Evolutionary conservation across 2,113 vertebrate species (phyloP).

Genomic region (Hemiprocne comata): DNA sequence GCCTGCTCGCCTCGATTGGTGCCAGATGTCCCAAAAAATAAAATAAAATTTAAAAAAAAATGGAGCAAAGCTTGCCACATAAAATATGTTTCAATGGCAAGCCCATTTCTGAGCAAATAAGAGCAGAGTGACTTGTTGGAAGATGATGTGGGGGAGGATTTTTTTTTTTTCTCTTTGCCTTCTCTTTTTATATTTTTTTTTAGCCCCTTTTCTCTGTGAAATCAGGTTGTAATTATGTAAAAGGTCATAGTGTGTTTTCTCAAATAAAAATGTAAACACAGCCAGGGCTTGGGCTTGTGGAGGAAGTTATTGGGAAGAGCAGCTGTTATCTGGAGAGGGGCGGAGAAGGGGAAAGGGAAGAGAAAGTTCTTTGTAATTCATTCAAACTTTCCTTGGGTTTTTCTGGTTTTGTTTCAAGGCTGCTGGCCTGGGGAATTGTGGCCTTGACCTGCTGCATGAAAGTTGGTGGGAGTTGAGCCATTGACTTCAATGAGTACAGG

Average conservation of each 20-base stretch:
- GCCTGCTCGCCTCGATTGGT: slow-evolving; percentile 84
- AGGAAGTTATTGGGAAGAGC: slow-evolving; percentile 51
- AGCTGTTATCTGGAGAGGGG: slow-evolving; percentile 22
- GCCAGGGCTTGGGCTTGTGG: background rate
- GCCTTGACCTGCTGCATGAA: slow-evolving; percentile 31
- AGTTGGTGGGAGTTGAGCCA: background rate
- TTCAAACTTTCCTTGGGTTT: slow-evolving; percentile 11
- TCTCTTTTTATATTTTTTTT: background rate
- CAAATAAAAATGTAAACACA: slow-evolving; percentile 44
- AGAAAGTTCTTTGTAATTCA: slow-evolving; percentile 54
- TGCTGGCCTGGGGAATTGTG: slow-evolving; percentile 5
- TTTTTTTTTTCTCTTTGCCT: background rate
- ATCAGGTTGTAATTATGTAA: slow-evolving; percentile 73
- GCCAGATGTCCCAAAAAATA: slow-evolving; percentile 88
- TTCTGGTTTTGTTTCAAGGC: background rate
- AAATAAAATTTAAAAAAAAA: background rate
- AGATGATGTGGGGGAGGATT: slow-evolving; percentile 64
- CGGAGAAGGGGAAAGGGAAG: slow-evolving; percentile 1
- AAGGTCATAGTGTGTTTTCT: slow-evolving; percentile 54
- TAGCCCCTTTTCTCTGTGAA: background rate
- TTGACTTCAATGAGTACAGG: background rate
- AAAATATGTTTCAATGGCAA: slow-evolving; percentile 86
- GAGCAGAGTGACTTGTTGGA: slow-evolving; percentile 58
- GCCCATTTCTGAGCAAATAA: slow-evolving; percentile 66
- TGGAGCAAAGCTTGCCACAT: slow-evolving; percentile 79